Base-by-base conservation (phyloP, 1,140 invertebrate species). In the Drosophila sturtevanti region DNA sequence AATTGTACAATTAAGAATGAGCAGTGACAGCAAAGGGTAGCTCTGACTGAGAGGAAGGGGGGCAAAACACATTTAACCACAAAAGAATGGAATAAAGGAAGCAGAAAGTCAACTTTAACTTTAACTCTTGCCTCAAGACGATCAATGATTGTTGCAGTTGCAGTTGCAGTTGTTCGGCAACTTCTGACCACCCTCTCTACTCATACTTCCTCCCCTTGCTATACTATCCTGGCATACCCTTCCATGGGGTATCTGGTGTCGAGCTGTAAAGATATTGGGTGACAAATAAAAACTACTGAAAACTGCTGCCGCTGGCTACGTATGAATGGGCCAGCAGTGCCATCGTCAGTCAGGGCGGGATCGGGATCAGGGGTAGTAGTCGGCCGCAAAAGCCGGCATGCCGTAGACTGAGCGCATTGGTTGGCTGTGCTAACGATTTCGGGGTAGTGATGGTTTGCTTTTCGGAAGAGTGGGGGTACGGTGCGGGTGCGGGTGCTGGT, bases 241-340 rank as follows among this genome's bases (percentile, higher is more conserved):
- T 59, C 63, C 59, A 34, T 38, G 16, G 12, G 68, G 62, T 89
- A 86, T 89, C 85, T 90, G 85, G 77, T 90, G 80, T 90, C 82
- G 74, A 82, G 79, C 80, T 89, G 80, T 82, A 76, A 78, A 81
- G 84, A 89, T 90, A 90, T 90, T 90, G 89, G 84, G 89, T 90
- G 89, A 90, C 89, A 90, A 90, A 81, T 90, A 90, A 90, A 90
- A 81, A 90, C 89, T 90, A 90, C 89, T 81, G 87, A 84, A 90
- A 86, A 87, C 82, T 87, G 82, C 84, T 85, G 78, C 72, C 68
- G 78, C 74, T 81, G 61, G 68, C 68, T 65, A 79, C 84, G 76
- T 87, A 86, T 86, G 82, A 86, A 86, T 86, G 82, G 80, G 79
- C 84, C 60, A 69, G 64, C 59, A 68, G 61, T 60, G 55, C 44